Base-by-base conservation (phyloP, 2,797 vertebrate species). In the Sorex maritimensis region DNA sequence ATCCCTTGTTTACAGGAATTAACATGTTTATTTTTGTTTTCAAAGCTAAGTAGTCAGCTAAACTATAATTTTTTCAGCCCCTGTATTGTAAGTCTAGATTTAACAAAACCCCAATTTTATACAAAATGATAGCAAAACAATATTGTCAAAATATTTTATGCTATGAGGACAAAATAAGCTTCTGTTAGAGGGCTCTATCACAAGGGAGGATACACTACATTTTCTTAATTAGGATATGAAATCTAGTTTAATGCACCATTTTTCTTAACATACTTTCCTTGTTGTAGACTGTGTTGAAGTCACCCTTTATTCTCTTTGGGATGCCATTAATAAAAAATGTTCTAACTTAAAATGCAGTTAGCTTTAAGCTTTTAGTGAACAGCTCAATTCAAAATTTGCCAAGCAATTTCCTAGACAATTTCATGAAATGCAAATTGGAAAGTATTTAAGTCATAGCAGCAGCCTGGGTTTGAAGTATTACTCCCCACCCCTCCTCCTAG, bases 11-110 rank as follows among this genome's bases (percentile, higher is more conserved):
- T 92, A 80, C 41, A 81, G 52, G 73, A 80, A 77, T 77, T 81
- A 44, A 52, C 72, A 68, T 58, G n/a, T 38, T 95, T 94, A 92
- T 49, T 74, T 85, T 65, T 90, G 41, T 90, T 81, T 88, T 84
- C 34, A 52, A 1, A 65, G 79, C 55, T 90, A 88, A 93, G 74
- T 52, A 96, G 69, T 86, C 71, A 91, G 55, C 41, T 77, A 12
- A 93, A 78, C 41, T 88, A 77, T 38, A 90, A 69, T 91, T 85
- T 78, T 80, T 44, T 44, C 7, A 44, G 41, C 7, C 41, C 55
- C 30, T n/a, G 8, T 91, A 30, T 44, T 88, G 23, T 85, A 86
- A 90, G 26, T 91, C 49, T 83, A 84, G 86, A 77, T n/a, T 46
- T 44, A 86, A 11, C 74, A 86, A 87, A 65, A n/a, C 4, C 69